Evolutionary conservation across 2,888 invertebrate species (phyloP), one percentile per base, ranked within the genome.

Genomic region (Ectemnius lituratus): DNA sequence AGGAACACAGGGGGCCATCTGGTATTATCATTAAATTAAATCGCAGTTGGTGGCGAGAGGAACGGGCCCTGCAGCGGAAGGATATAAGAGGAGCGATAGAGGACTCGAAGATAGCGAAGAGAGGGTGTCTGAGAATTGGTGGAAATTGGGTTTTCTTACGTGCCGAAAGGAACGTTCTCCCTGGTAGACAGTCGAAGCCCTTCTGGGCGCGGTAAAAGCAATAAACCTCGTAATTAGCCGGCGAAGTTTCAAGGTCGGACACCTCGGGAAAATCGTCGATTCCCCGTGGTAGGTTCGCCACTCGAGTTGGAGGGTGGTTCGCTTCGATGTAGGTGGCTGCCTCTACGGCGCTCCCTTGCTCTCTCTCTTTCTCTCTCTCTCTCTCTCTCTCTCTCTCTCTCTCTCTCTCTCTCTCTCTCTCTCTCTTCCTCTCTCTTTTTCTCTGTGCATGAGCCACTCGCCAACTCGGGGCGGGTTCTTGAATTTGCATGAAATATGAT

Each of bases 401-500:
- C 11, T 37, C 8, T 2, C 37, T 37, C 8, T 6, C 3, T 3
- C 23, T 2, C 23, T 37, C 37, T 0, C 37, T 37, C 37, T 37
- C 37, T 37, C 3, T 3, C 23, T 2, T 3, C 8, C 37, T 0
- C 37, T 37, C 37, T 37, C 37, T 37, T 37, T 37, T 37, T 37
- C 37, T 37, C 37, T 6, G 37, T 37, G 37, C 2, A 37, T 11
- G 28, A 70, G 61, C 66, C 62, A 70, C 72, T 73, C 16, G 65
- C 62, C 69, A 20, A 56, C 37, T 37, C 37, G 46, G 52, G 52
- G 71, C 47, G 56, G 67, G 58, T 23, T 61, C 66, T 18, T 57
- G 69, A 77, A 78, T 81, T 78, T 75, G 72, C 78, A 81, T 81
- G 76, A 78, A 83, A 79, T 81, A 83, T 68, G 69, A 79, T 73